Evolutionary conservation across 2,797 vertebrate species (phyloP).

Genomic region (Ctenopoma kingsleyae): DNA sequence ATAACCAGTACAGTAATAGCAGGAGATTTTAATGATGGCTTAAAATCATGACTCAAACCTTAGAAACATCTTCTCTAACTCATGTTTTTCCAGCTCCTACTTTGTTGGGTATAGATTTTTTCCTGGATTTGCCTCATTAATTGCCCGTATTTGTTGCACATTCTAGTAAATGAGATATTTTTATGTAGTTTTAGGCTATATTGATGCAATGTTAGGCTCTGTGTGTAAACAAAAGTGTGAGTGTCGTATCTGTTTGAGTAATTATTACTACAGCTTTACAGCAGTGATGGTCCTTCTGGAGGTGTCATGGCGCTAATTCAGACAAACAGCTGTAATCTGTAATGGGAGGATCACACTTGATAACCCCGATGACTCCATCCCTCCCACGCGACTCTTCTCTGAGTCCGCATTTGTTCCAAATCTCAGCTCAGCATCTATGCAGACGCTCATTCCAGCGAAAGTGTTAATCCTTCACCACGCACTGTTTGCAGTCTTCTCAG

Average conservation of each 20-base stretch:
- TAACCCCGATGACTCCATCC: conserved; percentile 29
- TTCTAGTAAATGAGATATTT: neutral
- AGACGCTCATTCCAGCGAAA: conserved; percentile 18
- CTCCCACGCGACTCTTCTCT: conserved; percentile 20
- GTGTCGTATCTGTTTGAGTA: conserved; percentile 22
- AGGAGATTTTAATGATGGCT: conserved; percentile 24
- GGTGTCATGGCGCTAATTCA: conserved; percentile 53
- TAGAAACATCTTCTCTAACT: conserved; percentile 3
- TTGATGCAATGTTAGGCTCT: conserved; percentile 18
- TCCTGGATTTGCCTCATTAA: neutral
- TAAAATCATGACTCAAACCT: neutral
- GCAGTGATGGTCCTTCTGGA: conserved; percentile 43
- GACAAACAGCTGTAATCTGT: conserved; percentile 52
- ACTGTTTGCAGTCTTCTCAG: conserved; percentile 18
- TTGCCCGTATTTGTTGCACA: neutral
- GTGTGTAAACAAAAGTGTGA: neutral
- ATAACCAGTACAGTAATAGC: conserved; percentile 8
- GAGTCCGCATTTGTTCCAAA: conserved; percentile 25
- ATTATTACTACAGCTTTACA: conserved; percentile 34
- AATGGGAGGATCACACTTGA: conserved; percentile 40
- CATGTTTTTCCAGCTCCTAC: neutral
- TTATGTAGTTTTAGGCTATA: neutral
- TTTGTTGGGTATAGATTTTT: neutral
- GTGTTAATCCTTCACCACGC: conserved; percentile 19
- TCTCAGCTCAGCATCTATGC: conserved; percentile 30